phyloP scores from a whole-genome alignment of 1,140 invertebrate species.

The Cydia fagiglandana region DNA sequence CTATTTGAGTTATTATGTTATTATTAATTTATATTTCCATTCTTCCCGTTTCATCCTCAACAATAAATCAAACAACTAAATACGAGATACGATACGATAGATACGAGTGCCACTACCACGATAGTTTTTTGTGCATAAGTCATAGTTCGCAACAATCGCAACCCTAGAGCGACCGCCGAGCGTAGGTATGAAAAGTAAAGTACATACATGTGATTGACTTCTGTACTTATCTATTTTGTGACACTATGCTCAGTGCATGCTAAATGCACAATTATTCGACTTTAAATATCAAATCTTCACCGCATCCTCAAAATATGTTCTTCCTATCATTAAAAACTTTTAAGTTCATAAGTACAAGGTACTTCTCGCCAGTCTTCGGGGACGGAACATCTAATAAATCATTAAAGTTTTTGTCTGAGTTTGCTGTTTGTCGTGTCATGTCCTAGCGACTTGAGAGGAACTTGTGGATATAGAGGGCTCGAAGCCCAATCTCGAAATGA shows the following conservation, averaged over 20 bases:
- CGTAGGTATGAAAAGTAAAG: too few species aligned
- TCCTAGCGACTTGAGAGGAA: background rate
- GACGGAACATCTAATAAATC: slow-evolving; percentile 16
- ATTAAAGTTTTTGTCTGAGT: slow-evolving; percentile 21
- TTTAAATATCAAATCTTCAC: background rate
- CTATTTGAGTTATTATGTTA: too few species aligned
- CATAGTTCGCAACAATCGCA: too few species aligned
- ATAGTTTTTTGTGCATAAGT: too few species aligned
- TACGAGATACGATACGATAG: too few species aligned
- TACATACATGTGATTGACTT: too few species aligned
- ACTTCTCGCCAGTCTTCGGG: background rate
- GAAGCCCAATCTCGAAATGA: slow-evolving; percentile 20
- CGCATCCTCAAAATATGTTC: background rate
- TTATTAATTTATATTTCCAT: too few species aligned
- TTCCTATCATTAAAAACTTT: background rate
- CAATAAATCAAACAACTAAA: too few species aligned
- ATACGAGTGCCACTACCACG: too few species aligned
- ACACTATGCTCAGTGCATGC: background rate
- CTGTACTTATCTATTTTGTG: too few species aligned
- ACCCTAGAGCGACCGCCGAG: too few species aligned
- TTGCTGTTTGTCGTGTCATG: slow-evolving; percentile 22
- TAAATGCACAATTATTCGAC: background rate
- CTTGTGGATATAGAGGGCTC: background rate
- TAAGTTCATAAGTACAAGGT: background rate
- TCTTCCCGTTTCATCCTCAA: too few species aligned